Evolutionary conservation across 2,797 vertebrate genomes (phyloP).

Genomic region (Streptopelia turtur): DNA sequence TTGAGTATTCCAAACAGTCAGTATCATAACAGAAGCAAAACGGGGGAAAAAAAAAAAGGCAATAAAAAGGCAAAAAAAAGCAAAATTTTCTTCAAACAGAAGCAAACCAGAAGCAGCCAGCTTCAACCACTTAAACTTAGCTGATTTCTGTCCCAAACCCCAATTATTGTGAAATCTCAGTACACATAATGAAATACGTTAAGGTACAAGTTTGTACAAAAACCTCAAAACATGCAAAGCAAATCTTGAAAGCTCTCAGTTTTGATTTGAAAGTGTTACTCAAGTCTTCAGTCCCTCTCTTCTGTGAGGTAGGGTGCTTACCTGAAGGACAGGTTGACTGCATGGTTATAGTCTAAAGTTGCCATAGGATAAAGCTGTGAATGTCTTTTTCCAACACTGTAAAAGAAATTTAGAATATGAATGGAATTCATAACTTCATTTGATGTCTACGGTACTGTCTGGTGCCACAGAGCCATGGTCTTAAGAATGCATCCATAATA

Average conservation of each 20-base stretch:
- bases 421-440: constrained; percentile 33
- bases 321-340: background rate
- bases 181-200: background rate
- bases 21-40: background rate
- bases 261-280: background rate
- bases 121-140: background rate
- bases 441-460: background rate
- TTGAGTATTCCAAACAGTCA: background rate
- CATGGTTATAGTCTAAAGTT: background rate
- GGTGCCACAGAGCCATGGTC: background rate
- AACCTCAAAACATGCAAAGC: background rate
- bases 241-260: background rate
- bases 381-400: background rate
- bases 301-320: background rate
- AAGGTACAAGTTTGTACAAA: background rate
- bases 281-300: background rate
- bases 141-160: background rate
- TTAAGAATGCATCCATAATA: background rate
- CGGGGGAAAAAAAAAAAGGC: too few relatives aligned
- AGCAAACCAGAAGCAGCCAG: background rate
- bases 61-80: background rate
- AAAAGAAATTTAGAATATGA: background rate
- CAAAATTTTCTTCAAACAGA: background rate
- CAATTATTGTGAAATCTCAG: background rate
- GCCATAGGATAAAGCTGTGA: background rate